Evolutionary conservation across 2,113 vertebrate species (phyloP), one percentile per base, ranked within the genome.

Genomic region (Tamias sibiricus): DNA sequence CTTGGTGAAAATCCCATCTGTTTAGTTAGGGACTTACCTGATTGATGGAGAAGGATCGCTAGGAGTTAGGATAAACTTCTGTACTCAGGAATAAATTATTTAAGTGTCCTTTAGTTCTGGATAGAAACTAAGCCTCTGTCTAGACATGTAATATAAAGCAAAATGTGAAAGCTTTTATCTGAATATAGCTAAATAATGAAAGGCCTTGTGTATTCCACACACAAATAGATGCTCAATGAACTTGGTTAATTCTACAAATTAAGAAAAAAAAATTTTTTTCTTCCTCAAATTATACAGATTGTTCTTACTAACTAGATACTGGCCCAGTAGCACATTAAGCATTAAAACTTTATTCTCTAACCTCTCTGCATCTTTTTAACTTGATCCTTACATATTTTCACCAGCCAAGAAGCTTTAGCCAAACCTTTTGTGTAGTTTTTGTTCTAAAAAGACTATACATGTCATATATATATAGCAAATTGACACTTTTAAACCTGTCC

Each of bases 31-130:
- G 62, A 68, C 86, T 77, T 59, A 9, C 69, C 75, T 95, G 97
- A 97, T 89, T 95, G 96, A 97, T 96, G 80, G 87, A 72, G 83
- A 91, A 59, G 40, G 69, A 94, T 42, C 93, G 93, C 87, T 47
- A 68, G 64, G 71, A 76, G 68, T 88, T 86, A 94, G 72, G 69
- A 96, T 90, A 96, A 96, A 95, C 84, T 32, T 40, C 82, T 40
- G 22, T 68, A 84, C 49, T 74, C 28, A 87, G 82, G 40, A 94
- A 94, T 95, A 94, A 76, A 96, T 97, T 86, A 97, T 92, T 91
- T 89, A 94, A 96, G 62, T 87, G 87, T 91, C 86, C 79, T 68
- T 94, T 94, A 68, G 72, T 91, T 86, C 24, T 93, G 49, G 59
- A 49, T 87, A 92, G 68, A 95, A 94, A 93, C 49, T 42, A 83